Percentiles rank a stretch among this genome's conserved stretches.
phyloP scores from a whole-genome alignment of 1,140 invertebrate genomes.

The Cydia pomonella region DNA sequence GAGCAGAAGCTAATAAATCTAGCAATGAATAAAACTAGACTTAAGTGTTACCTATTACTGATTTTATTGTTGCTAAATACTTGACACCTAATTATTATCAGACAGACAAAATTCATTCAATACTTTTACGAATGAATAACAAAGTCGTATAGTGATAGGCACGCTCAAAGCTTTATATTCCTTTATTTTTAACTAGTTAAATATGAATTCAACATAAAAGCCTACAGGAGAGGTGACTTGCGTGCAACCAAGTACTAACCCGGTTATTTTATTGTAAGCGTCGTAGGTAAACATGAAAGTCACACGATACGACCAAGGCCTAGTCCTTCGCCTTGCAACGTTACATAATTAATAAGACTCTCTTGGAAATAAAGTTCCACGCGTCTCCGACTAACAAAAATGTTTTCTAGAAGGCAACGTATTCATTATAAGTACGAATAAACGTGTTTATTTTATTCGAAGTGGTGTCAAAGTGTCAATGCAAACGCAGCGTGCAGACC shows the following conservation, averaged over 20 bases:
- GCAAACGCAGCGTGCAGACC: not conserved
- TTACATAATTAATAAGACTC: not conserved
- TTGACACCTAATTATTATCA: too few species aligned
- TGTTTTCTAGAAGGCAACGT: not conserved
- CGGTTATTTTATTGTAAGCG: not conserved
- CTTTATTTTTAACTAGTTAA: not conserved
- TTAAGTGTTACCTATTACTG: too few species aligned
- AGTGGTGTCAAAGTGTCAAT: conserved; percentile 9
- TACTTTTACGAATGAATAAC: too few species aligned
- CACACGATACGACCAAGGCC: not conserved
- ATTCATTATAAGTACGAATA: not conserved
- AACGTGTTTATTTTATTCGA: conserved; percentile 14
- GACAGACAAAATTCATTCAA: too few species aligned
- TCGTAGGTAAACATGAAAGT: conserved; percentile 11
- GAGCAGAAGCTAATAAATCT: too few species aligned
- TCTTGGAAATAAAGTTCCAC: conserved; percentile 6
- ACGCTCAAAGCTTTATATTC: not conserved
- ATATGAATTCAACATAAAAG: not conserved
- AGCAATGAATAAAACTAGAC: too few species aligned
- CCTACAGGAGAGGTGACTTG: not conserved
- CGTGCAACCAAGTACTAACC: not conserved
- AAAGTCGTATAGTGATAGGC: not conserved
- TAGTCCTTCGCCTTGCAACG: not conserved
- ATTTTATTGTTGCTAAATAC: too few species aligned
- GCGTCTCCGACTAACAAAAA: not conserved